Base-by-base conservation (phyloP, 2,888 invertebrate species). In the Leptopilina syphax region DNA sequence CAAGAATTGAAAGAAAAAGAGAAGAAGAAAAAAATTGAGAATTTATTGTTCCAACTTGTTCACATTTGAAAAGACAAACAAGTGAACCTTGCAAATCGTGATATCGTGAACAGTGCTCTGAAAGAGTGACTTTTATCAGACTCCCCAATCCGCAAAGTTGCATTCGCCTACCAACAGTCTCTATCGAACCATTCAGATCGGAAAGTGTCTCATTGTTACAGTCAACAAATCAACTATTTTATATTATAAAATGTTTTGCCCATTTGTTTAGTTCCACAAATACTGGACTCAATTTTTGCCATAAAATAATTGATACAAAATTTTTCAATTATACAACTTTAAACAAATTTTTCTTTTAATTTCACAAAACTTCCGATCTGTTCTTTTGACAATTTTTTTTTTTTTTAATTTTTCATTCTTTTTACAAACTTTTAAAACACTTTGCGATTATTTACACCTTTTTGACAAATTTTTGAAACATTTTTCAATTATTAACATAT, bases 91-190 rank as follows among this genome's bases (percentile, higher is more conserved):
- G 34, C 73, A 34, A 73, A 34, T 57, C 73, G 57, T 73, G 79
- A 80, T 80, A 80, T 79, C 79, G 77, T 76, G 73, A 54, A 12
- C 10, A 24, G 18, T 77, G 77, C 77, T 73, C 77, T 47, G 73
- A 44, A 44, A 44, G 44, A 60, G n/a, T 27, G 66, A 79, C 79
- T 79, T 78, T 78, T 47, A 65, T 63, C 41, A 18, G 12, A 34
- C 60, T 76, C 44, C 68, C 34, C 5, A 78, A 77, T 73, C 47
- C 57, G 57, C 54, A 50, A 50, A 47, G 76, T 65, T 65, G 50
- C 81, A 82, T 79, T 82, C 78, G 68, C 41, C 65, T 67, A 63
- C 68, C 77, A 67, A 65, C 24, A 57, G 65, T 79, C 78, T 63
- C 47, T 67, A 70, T 24, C 66, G 80, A 79, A 78, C 65, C 73